A percentile compares a stretch with the other conserved stretches of the same genome.
Evolutionary conservation across 2,797 vertebrate species (phyloP).

Genomic region (Capromys pilorides): DNA sequence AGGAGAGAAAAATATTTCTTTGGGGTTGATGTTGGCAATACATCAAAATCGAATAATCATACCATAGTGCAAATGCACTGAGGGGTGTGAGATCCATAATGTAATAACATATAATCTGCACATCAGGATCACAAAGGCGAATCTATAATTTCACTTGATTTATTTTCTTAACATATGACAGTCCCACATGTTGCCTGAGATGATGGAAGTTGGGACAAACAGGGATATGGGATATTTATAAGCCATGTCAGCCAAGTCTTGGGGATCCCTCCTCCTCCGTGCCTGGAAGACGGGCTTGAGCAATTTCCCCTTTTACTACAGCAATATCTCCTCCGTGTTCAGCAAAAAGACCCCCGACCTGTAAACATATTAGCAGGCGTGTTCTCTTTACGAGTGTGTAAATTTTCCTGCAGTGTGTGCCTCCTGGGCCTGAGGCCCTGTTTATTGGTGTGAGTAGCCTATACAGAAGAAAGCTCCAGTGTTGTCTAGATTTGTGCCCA

Average conservation of each 20-base stretch:
- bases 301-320: constrained; percentile 72
- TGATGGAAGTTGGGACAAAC: constrained; percentile 60
- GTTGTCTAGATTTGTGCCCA: constrained; percentile 1
- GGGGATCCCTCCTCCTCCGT: constrained; percentile 58
- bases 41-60: constrained; percentile 81
- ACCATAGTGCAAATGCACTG: constrained; percentile 41
- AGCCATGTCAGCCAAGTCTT: constrained; percentile 31
- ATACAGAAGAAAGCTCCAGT: background rate
- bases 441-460: constrained; percentile 56
- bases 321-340: constrained; percentile 68
- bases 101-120: constrained; percentile 77
- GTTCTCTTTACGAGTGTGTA: constrained; percentile 71
- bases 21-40: constrained; percentile 77
- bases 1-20: constrained; percentile 76
- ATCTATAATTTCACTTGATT: constrained; percentile 78
- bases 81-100: constrained; percentile 67
- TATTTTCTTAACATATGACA: constrained; percentile 71
- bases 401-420: constrained; percentile 46
- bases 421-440: constrained; percentile 54
- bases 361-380: constrained; percentile 62
- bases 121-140: constrained; percentile 74
- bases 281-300: constrained; percentile 61
- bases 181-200: constrained; percentile 66
- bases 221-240: constrained; percentile 69
- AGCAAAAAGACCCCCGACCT: constrained; percentile 70